A percentile compares a stretch with the other conserved stretches of the same genome.
Evolutionary conservation across 1,140 invertebrate genomes (phyloP).

Genomic region (Drosophila obscura): DNA sequence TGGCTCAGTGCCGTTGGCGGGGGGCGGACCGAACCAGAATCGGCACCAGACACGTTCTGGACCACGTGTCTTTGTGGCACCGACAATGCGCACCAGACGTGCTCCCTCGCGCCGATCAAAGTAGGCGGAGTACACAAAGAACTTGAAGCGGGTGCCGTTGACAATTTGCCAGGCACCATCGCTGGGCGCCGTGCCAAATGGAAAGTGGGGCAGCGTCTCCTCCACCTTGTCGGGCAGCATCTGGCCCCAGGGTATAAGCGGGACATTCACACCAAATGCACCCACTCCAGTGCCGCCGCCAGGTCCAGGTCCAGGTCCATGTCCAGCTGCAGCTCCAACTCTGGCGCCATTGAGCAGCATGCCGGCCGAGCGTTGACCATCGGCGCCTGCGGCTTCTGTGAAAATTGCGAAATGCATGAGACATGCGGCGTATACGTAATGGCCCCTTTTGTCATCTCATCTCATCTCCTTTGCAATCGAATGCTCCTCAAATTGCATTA

Average conservation of each 20-base stretch:
- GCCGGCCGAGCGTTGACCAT: conserved; percentile 75
- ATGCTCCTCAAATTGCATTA: conserved; percentile 44
- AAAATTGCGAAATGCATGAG: conserved; percentile 56
- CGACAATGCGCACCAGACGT: conserved; percentile 91
- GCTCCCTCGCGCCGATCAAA: conserved; percentile 90
- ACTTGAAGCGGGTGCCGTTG: conserved; percentile 90
- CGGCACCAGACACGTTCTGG: conserved; percentile 93
- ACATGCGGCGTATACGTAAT: conserved; percentile 64
- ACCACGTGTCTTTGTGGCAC: conserved; percentile 92
- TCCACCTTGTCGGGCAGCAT: conserved; percentile 81
- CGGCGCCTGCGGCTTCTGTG: conserved; percentile 73
- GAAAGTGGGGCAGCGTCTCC: conserved; percentile 84
- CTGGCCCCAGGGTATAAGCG: conserved; percentile 81
- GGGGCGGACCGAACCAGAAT: conserved; percentile 88
- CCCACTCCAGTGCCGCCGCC: conserved; percentile 45
- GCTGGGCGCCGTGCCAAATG: conserved; percentile 84
- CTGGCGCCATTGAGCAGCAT: conserved; percentile 64
- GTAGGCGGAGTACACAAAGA: conserved; percentile 96
- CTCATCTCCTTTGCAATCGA: conserved; percentile 37
- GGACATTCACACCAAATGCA: conserved; percentile 62
- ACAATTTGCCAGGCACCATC: conserved; percentile 86
- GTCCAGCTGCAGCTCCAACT: no score
- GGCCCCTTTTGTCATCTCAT: conserved; percentile 26
- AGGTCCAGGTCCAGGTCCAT: no score
- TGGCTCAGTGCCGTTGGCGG: conserved; percentile 58